Evolutionary conservation across 2,113 vertebrate species (phyloP).

Genomic region (Martes martes): DNA sequence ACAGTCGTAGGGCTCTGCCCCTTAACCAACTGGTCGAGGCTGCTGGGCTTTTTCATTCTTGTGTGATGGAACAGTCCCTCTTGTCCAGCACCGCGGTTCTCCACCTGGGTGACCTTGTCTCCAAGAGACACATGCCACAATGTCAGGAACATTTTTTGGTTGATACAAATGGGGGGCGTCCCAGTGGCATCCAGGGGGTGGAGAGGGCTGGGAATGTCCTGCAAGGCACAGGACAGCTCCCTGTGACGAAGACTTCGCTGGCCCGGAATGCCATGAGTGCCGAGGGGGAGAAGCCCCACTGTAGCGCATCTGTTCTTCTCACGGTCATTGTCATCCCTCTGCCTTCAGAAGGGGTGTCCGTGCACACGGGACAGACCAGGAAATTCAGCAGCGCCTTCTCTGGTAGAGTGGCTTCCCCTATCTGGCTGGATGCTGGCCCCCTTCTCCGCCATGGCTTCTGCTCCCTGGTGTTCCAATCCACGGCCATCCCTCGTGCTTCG

Average conservation of each 20-base stretch:
- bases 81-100: not conserved
- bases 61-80: no score
- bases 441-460: not conserved
- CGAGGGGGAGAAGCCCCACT: not conserved
- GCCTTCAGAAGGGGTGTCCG: not conserved
- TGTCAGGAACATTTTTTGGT: not conserved
- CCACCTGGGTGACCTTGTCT: not conserved
- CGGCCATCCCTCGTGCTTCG: not conserved
- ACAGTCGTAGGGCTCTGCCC: not conserved
- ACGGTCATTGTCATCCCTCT: not conserved
- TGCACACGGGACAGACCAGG: not conserved
- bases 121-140: not conserved
- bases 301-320: not conserved
- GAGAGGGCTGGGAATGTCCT: not conserved
- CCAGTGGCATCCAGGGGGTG: not conserved
- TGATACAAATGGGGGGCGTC: not conserved
- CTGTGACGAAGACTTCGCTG: accelerated
- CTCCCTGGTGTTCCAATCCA: not conserved
- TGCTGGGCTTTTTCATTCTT: not conserved
- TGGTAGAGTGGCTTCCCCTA: not conserved
- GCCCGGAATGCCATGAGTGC: accelerated
- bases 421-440: not conserved
- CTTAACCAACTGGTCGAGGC: not conserved
- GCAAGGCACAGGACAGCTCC: not conserved
- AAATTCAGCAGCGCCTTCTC: not conserved